Conservation (phyloP, 2,113 vertebrate genomes). For the Hyaena hyaena region DNA sequence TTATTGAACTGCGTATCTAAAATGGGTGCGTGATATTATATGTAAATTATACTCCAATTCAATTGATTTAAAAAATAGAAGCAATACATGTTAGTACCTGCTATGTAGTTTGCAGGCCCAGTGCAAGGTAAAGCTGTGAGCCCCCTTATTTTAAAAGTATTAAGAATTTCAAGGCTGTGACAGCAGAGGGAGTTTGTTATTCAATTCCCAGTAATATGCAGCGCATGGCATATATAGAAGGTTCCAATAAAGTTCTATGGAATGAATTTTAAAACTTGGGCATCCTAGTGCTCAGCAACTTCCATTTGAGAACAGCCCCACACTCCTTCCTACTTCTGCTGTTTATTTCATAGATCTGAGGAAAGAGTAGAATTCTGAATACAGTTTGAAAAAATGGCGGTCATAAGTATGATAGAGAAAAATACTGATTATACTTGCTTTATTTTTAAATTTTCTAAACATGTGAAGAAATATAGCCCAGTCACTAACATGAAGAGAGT, state of each 20-base stretch:
- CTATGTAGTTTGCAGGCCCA: neutral
- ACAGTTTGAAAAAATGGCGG: neutral
- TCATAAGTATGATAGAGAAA: neutral
- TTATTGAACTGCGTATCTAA: neutral
- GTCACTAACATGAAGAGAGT: neutral
- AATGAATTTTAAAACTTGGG: slow-evolving; percentile 23
- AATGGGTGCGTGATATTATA: neutral
- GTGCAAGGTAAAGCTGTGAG: neutral
- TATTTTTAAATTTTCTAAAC: slow-evolving; percentile 47
- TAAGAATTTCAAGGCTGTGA: neutral
- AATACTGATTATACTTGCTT: neutral
- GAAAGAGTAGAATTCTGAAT: neutral
- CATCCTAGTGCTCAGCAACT: neutral
- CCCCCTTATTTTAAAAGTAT: neutral
- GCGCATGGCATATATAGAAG: neutral
- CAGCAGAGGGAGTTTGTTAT: neutral
- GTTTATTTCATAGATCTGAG: neutral
- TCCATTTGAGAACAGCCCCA: neutral
- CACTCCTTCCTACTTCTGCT: neutral
- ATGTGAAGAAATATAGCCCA: slow-evolving; percentile 4
- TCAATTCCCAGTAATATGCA: neutral
- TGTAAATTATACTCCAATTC: neutral
- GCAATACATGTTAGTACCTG: neutral
- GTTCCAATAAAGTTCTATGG: neutral
- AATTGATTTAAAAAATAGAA: neutral